Conservation (phyloP, 2,113 vertebrate genomes). For the Megaceryle maxima region DNA sequence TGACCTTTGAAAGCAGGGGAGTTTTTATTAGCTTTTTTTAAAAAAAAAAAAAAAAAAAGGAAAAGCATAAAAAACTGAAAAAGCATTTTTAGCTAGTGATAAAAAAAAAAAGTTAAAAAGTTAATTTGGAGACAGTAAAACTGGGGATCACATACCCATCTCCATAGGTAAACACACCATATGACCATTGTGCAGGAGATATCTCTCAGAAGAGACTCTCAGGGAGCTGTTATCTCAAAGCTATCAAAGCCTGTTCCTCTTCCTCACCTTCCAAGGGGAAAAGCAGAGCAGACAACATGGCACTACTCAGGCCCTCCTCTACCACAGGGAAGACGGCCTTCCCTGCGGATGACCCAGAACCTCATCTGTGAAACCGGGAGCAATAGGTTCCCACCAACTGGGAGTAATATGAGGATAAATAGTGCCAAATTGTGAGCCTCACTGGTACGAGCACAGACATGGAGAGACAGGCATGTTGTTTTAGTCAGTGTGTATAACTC, state of each 20-base stretch:
- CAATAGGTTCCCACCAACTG: constrained; percentile 11
- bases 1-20: neutral
- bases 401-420: constrained; percentile 12
- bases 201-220: neutral
- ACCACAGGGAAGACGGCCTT: neutral
- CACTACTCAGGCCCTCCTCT: neutral
- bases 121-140: neutral
- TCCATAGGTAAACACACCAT: neutral
- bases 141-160: neutral
- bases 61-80: neutral
- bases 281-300: neutral
- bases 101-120: neutral
- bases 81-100: neutral
- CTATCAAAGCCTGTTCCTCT: neutral
- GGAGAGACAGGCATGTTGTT: constrained; percentile 16
- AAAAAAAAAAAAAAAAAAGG: neutral
- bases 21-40: neutral
- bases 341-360: neutral
- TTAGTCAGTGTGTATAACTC: constrained; percentile 21
- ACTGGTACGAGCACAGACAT: neutral
- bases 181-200: neutral
- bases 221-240: neutral
- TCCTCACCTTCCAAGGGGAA: neutral
- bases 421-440: neutral
- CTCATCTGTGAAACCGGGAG: neutral